A percentile compares a stretch with the other conserved stretches of the same genome.
phyloP scores from a whole-genome alignment of 2,888 invertebrate species.

The Clanis bilineata region DNA sequence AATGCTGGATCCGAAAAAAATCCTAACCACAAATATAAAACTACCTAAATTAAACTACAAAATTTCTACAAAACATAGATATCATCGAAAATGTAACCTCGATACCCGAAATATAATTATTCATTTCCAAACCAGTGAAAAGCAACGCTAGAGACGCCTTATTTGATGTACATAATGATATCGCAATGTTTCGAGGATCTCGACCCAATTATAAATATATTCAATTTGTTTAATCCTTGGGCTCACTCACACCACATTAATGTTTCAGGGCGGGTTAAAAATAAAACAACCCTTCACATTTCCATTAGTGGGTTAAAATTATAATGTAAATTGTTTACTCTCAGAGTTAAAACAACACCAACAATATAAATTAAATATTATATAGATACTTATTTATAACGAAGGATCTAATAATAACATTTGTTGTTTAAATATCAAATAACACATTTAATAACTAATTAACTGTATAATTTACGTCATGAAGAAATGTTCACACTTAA shows the following conservation, averaged over 20 bases:
- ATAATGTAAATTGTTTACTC: neutral
- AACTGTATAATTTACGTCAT: too few species aligned
- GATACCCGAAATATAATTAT: too few species aligned
- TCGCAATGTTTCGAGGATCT: neutral
- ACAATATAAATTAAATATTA: neutral
- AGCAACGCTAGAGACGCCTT: neutral
- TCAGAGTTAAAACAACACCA: neutral
- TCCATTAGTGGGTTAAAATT: neutral
- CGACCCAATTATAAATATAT: slow-evolving; percentile 3
- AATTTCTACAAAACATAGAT: too few species aligned
- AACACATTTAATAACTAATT: neutral
- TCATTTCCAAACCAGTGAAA: neutral
- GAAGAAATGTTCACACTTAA: too few species aligned
- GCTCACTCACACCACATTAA: neutral
- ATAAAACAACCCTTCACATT: neutral
- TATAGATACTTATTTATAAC: neutral
- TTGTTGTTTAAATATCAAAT: neutral
- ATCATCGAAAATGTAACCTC: too few species aligned
- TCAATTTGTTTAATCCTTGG: neutral
- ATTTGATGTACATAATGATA: neutral
- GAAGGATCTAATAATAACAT: neutral
- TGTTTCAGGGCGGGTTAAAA: neutral
- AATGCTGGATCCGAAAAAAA: too few species aligned
- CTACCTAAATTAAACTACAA: too few species aligned
- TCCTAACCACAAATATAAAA: too few species aligned